These are phyloP conservation scores for Bellardia bayeri DNA, from an alignment of 2,888 invertebrate genomes.

Conservation along the genomic window DNA sequence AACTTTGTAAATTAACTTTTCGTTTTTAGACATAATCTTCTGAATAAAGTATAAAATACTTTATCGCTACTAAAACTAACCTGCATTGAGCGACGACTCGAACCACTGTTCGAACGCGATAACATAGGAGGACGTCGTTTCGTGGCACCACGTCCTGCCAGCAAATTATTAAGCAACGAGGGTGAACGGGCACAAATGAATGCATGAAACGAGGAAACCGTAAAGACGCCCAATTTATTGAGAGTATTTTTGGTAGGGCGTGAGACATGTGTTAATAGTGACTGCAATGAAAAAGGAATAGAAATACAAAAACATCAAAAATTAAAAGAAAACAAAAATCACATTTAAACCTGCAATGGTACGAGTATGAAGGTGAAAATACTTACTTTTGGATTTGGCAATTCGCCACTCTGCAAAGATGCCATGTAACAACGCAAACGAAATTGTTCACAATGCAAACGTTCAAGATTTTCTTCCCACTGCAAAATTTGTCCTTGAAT, in stretches of 20 bases:
- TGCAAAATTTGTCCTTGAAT: slow-evolving; percentile 96
- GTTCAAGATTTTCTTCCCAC: slow-evolving; percentile 98
- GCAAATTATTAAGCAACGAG: slow-evolving; percentile 94
- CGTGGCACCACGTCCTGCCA: slow-evolving; percentile 95
- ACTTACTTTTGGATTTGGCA: slow-evolving; percentile 98
- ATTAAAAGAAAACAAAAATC: background rate
- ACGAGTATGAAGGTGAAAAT: background rate
- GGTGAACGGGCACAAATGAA: slow-evolving; percentile 98
- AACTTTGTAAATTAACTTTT: background rate
- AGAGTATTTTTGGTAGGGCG: slow-evolving; percentile 97
- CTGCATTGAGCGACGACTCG: slow-evolving; percentile 94
- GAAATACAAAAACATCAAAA: background rate
- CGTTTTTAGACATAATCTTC: background rate
- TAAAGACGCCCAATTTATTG: slow-evolving; percentile 98
- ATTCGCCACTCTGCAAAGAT: slow-evolving; percentile 96
- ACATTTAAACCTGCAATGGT: background rate
- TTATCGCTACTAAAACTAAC: slow-evolving; percentile 83
- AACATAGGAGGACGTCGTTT: slow-evolving; percentile 95
- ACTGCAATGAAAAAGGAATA: slow-evolving; percentile 87
- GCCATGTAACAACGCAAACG: slow-evolving; percentile 98
- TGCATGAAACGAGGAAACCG: slow-evolving; percentile 98
- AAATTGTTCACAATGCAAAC: slow-evolving; percentile 98
- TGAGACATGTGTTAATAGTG: slow-evolving; percentile 96
- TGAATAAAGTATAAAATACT: no score
- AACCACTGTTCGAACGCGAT: slow-evolving; percentile 94